Conservation (phyloP, 2,797 vertebrate species). For the Anomalospiza imberbis region DNA sequence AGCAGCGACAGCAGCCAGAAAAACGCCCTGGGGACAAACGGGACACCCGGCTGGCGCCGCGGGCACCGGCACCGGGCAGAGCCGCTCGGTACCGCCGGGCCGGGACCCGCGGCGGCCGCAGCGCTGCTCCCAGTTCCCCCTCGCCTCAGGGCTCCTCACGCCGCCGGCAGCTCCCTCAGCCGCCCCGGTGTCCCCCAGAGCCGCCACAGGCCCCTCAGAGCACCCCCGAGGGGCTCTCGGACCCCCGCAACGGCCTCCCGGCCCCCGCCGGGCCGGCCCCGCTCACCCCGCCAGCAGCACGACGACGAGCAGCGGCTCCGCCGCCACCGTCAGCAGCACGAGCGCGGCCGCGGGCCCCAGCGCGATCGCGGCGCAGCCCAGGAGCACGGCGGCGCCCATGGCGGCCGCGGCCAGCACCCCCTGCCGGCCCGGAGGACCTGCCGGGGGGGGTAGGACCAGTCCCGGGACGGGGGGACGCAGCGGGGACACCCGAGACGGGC, state of each 20-base stretch:
- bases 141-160: background rate
- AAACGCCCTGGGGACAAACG: constrained; percentile 62
- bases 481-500: no score
- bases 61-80: background rate
- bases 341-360: background rate
- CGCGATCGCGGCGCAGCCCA: background rate
- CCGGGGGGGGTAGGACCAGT: background rate
- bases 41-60: accelerated
- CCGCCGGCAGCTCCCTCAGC: background rate
- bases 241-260: no score
- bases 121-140: no score
- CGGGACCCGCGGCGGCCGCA: no score
- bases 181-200: no score
- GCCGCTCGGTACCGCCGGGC: background rate
- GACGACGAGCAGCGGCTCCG: background rate
- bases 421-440: background rate
- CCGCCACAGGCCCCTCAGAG: background rate
- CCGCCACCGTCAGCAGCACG: background rate
- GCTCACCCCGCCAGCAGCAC: background rate
- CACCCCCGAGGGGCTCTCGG: background rate
- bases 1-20: constrained; percentile 80
- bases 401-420: background rate
- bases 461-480: background rate
- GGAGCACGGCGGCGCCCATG: background rate
- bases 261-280: no score